phyloP scores from a whole-genome alignment of 2,888 invertebrate species.

The Pammene fasciana region DNA sequence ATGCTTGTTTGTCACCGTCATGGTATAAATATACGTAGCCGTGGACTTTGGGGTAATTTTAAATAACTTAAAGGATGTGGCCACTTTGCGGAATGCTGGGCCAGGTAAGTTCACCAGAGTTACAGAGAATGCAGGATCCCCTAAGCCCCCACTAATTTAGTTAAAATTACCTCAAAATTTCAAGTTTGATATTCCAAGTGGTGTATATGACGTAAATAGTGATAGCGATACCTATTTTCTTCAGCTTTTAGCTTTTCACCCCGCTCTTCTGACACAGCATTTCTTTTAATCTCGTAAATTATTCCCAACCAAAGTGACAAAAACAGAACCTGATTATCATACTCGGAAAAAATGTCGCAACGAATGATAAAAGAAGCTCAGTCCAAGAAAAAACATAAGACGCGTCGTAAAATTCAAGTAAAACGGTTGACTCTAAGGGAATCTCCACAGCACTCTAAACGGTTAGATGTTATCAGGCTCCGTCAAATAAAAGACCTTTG shows the following conservation, averaged over 20 bases:
- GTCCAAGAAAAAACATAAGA: conserved; percentile 29
- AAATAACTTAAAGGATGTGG: too few species aligned
- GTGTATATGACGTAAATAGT: too few species aligned
- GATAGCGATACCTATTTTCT: too few species aligned
- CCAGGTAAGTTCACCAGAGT: too few species aligned
- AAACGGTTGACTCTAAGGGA: conserved; percentile 1
- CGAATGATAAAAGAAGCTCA: conserved; percentile 31
- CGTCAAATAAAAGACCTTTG: conserved; percentile 18
- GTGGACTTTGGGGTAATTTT: too few species aligned
- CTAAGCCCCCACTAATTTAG: too few species aligned
- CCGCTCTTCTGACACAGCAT: conserved; percentile 1
- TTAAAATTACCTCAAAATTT: too few species aligned
- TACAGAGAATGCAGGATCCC: too few species aligned
- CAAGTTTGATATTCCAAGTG: too few species aligned
- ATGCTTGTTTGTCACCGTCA: too few species aligned
- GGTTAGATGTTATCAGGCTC: conserved; percentile 27
- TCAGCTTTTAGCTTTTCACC: not conserved
- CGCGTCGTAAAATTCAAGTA: conserved; percentile 30
- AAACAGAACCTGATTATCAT: conserved; percentile 29
- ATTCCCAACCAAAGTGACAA: conserved; percentile 7
- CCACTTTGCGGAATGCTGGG: too few species aligned
- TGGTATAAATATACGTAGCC: too few species aligned
- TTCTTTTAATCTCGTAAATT: conserved; percentile 20
- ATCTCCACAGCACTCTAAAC: conserved; percentile 9
- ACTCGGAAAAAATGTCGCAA: conserved; percentile 26